phyloP scores from a whole-genome alignment of 2,797 vertebrate species.

The Takifugu rubripes region DNA sequence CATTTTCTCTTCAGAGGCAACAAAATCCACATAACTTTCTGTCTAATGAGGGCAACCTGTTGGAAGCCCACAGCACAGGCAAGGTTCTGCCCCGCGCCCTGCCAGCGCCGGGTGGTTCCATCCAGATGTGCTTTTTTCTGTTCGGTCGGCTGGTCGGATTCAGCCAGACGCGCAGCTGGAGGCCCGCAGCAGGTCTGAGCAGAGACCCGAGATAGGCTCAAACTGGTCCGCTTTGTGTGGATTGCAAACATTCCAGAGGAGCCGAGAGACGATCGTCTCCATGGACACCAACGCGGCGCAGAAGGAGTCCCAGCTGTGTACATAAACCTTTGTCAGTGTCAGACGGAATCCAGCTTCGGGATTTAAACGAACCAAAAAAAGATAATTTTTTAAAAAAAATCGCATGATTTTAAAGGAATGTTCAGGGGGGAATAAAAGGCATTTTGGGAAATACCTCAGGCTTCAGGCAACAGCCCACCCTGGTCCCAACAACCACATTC shows the following conservation, averaged over 20 bases:
- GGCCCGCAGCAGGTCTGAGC: constrained; percentile 43
- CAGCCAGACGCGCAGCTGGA: constrained; percentile 36
- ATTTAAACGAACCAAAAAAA: constrained; percentile 6
- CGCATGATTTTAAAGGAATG: constrained; percentile 3
- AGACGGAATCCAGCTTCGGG: constrained; percentile 15
- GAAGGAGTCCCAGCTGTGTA: constrained; percentile 66
- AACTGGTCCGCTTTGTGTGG: constrained; percentile 50
- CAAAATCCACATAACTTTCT: constrained; percentile 24
- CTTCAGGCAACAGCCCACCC: not conserved
- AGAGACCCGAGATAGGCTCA: constrained; percentile 55
- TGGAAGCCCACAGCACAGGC: constrained; percentile 25
- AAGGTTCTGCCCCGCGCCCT: constrained; percentile 4
- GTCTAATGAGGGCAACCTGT: constrained; percentile 44
- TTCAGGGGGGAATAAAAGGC: no score
- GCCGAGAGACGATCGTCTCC: constrained; percentile 69
- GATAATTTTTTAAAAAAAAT: not conserved
- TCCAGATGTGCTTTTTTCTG: constrained; percentile 47
- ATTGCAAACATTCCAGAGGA: constrained; percentile 75
- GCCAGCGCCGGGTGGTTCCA: constrained; percentile 19
- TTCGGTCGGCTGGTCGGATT: constrained; percentile 21
- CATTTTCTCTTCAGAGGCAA: constrained; percentile 29
- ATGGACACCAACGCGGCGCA: constrained; percentile 52
- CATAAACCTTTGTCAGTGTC: constrained; percentile 44
- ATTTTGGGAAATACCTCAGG: not conserved
- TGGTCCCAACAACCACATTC: not conserved